A percentile compares a stretch with the other conserved stretches of the same genome.
Conservation (phyloP, 2,797 vertebrate genomes). For the Channa striata region DNA sequence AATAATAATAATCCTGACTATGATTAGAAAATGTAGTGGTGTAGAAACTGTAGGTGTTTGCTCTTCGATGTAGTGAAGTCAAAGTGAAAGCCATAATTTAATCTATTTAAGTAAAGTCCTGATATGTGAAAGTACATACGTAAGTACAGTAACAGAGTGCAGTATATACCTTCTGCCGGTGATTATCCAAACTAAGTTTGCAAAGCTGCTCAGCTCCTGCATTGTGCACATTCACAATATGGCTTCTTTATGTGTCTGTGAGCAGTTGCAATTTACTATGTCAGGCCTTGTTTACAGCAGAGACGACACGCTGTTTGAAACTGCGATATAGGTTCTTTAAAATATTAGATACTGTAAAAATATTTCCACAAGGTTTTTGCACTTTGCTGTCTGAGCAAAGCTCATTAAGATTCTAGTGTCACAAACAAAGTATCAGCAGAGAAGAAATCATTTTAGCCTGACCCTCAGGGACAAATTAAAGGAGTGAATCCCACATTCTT, state of each 20-base stretch:
- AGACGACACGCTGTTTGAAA: no score
- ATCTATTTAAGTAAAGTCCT: no score
- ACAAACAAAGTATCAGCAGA: conserved; percentile 18
- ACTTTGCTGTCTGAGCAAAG: conserved; percentile 5
- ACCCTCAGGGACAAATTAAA: conserved; percentile 42
- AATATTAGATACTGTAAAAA: no score
- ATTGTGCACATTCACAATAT: not conserved
- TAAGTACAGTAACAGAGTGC: no score
- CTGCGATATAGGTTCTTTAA: no score
- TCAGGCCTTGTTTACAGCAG: not conserved
- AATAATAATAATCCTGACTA: no score
- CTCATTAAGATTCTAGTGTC: conserved; percentile 10
- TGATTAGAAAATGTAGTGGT: no score
- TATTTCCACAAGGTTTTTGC: conserved; percentile 9
- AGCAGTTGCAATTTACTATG: not conserved
- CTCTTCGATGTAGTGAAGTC: no score
- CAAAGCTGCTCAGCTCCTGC: conserved; percentile 3
- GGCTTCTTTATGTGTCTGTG: conserved; percentile 10
- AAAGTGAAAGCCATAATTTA: no score
- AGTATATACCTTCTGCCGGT: no score
- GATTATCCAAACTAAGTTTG: conserved; percentile 1
- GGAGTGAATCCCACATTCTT: conserved; percentile 38
- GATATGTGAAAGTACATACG: no score
- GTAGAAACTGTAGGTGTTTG: no score
- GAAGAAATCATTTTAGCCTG: conserved; percentile 20